phyloP scores from a whole-genome alignment of 2,888 invertebrate genomes.

The Athalia circularis region DNA sequence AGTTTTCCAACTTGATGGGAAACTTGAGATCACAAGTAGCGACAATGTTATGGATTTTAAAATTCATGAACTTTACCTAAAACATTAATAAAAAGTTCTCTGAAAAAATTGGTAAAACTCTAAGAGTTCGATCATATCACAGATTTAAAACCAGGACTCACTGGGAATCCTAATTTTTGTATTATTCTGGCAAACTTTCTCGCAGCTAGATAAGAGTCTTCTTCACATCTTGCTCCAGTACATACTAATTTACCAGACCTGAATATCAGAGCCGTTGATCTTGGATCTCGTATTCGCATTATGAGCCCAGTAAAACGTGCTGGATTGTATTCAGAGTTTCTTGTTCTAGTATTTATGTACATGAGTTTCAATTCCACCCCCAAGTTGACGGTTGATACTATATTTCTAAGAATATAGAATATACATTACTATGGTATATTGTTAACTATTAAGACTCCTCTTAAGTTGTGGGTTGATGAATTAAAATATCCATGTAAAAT shows the following conservation, averaged over 20 bases:
- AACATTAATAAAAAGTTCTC: conserved; percentile 57
- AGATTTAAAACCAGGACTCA: conserved; percentile 70
- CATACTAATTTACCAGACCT: conserved; percentile 89
- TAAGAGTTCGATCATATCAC: neutral
- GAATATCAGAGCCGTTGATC: conserved; percentile 85
- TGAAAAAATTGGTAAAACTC: neutral
- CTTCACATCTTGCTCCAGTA: conserved; percentile 87
- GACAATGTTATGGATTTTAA: conserved; percentile 84
- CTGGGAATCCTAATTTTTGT: conserved; percentile 87
- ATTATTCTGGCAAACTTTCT: conserved; percentile 89
- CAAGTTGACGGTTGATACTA: conserved; percentile 87
- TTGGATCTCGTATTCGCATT: conserved; percentile 88
- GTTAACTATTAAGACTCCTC: neutral
- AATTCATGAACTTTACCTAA: conserved; percentile 86
- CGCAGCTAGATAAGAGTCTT: conserved; percentile 85
- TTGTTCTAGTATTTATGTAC: conserved; percentile 85
- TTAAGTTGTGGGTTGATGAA: too few relatives aligned
- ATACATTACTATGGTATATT: neutral
- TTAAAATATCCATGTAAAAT: too few relatives aligned
- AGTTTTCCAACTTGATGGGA: conserved; percentile 85
- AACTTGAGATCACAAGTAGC: conserved; percentile 84
- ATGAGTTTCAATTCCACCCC: conserved; percentile 83
- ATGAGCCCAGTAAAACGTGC: conserved; percentile 88
- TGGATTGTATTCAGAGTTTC: conserved; percentile 90
- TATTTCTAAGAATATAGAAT: conserved; percentile 79